Evolutionary conservation across 2,888 invertebrate genomes (phyloP).

Genomic region (Coelinius sp.): DNA sequence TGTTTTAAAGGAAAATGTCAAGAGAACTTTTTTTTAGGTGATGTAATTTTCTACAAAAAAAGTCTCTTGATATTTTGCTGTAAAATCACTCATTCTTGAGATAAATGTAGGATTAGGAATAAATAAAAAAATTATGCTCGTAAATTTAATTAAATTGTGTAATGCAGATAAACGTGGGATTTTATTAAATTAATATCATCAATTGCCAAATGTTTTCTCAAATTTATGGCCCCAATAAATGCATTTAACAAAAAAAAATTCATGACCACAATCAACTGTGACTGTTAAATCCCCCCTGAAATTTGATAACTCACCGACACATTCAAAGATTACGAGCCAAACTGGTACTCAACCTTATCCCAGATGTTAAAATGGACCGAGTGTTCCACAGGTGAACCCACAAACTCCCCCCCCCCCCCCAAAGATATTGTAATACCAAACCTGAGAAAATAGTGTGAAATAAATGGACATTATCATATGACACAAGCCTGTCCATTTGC

Average conservation of each 20-base stretch:
- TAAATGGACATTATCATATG: neutral
- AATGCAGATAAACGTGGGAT: too few species aligned
- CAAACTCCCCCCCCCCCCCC: neutral
- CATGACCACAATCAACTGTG: neutral
- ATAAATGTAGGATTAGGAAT: neutral
- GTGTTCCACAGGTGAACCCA: conserved; percentile 1
- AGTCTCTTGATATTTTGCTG: too few species aligned
- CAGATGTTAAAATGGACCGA: neutral
- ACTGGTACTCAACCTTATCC: neutral
- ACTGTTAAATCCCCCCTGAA: neutral
- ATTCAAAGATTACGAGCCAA: neutral
- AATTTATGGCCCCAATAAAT: neutral
- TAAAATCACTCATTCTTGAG: too few species aligned
- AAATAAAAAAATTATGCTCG: too few species aligned
- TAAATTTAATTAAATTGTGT: too few species aligned
- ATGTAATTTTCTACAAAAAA: neutral
- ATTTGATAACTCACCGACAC: neutral
- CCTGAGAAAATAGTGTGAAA: neutral
- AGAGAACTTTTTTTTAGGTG: neutral
- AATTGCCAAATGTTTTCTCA: neutral
- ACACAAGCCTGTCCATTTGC: conserved; percentile 37
- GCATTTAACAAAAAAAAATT: neutral
- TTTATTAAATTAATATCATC: neutral
- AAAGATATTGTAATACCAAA: neutral
- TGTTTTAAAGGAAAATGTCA: neutral